phyloP scores from a whole-genome alignment of 2,888 invertebrate genomes.

The Prenolepis imparis region DNA sequence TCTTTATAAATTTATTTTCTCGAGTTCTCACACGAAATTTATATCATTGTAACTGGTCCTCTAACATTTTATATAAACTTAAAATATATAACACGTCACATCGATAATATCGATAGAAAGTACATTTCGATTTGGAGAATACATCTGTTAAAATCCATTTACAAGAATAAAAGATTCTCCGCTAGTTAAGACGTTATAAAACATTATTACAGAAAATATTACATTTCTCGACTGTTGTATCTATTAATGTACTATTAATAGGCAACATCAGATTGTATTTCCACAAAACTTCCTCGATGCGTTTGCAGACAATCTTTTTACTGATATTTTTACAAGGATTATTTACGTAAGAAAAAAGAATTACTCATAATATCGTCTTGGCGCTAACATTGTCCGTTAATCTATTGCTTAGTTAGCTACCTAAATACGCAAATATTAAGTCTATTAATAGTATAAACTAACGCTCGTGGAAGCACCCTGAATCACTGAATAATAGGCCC shows the following conservation, averaged over 20 bases:
- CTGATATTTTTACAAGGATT: slow-evolving; percentile 63
- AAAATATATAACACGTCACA: slow-evolving; percentile 26
- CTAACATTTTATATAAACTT: slow-evolving; percentile 11
- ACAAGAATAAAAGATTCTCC: slow-evolving; percentile 31
- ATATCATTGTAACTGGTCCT: neutral
- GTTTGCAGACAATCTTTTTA: slow-evolving; percentile 14
- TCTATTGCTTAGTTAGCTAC: slow-evolving; percentile 71
- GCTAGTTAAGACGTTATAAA: slow-evolving; percentile 24
- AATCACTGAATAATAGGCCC: slow-evolving; percentile 80
- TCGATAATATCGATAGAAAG: slow-evolving; percentile 8
- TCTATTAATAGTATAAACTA: slow-evolving; percentile 72
- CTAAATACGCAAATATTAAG: slow-evolving; percentile 61
- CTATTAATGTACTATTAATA: slow-evolving; percentile 16
- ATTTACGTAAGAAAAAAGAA: slow-evolving; percentile 58
- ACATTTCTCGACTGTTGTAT: slow-evolving; percentile 4
- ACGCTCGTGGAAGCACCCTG: slow-evolving; percentile 84
- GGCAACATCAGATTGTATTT: neutral
- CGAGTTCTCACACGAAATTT: neutral
- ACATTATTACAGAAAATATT: slow-evolving; percentile 6
- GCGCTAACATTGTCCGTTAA: slow-evolving; percentile 80
- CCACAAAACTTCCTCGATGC: neutral
- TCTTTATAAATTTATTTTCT: slow-evolving; percentile 2
- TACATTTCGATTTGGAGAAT: neutral
- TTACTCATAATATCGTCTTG: slow-evolving; percentile 76
- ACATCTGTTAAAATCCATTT: slow-evolving; percentile 28